Evolutionary conservation across 1,140 invertebrate species (phyloP), one percentile per base, ranked within the genome.

Genomic region (Nomia melanderi): DNA sequence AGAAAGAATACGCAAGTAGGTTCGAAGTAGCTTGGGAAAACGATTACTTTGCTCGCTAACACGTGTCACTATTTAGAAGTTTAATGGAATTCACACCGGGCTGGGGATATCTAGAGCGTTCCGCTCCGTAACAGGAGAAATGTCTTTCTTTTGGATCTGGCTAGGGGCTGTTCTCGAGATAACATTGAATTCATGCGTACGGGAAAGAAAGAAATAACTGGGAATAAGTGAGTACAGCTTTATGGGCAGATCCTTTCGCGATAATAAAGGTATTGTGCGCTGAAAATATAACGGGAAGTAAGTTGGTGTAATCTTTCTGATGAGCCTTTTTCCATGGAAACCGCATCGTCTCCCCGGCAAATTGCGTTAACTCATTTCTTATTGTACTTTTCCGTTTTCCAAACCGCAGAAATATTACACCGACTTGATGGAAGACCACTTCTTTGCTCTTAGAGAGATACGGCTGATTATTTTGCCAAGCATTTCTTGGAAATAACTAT

Each of bases 1-100:
- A 72, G 69, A 72, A 72, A 72, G 62, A 27, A 72, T 27, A 14
- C 69, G 57, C 29, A 62, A 62, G 60, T 50, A 50, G 41, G 47
- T 62, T 47, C 20, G 12, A 0, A 12, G 60, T 25, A 60, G 69
- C 60, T 31, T 41, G 25, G 20, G 57, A 9, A 36, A 36, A 36
- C 36, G 36, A 36, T 36, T 36, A 36, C 9, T 36, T n/a, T n/a
- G n/a, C n/a, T n/a, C n/a, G n/a, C n/a, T 36, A 36, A 36, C 36
- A 4, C 4, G 36, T 9, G 36, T 4, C 9, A 36, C 4, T 11
- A 47, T 7, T 7, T 17, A 6, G 2, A 36, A 17, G 4, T 6
- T 50, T 31, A 67, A 54, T 67, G 47, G 4, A n/a, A 23, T 23
- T 23, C 20, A 4, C 47, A n/a, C 17, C 17, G 20, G 12, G 44